A percentile compares a stretch with the other conserved stretches of the same genome.
phyloP scores from a whole-genome alignment of 1,140 invertebrate genomes.

The Rhopalosiphum maidis region DNA sequence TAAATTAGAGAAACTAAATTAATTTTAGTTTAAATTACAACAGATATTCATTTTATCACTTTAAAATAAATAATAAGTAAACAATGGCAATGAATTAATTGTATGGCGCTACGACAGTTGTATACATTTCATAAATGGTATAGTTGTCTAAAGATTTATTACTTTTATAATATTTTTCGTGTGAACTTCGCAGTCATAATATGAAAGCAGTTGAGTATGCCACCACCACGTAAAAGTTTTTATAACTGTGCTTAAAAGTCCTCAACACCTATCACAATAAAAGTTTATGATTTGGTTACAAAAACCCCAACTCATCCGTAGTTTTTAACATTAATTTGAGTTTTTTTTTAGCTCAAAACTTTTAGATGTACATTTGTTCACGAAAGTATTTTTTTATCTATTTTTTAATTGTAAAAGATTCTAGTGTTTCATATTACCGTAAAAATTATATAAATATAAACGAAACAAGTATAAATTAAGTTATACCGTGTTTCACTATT shows the following conservation, averaged over 20 bases:
- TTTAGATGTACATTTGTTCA: not conserved
- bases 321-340: not conserved
- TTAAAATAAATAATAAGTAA: conserved; percentile 13
- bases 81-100: not conserved
- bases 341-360: not conserved
- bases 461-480: not conserved
- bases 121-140: not conserved
- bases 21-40: not conserved
- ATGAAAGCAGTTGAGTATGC: not conserved
- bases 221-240: not conserved
- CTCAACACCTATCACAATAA: conserved; percentile 23
- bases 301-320: not conserved
- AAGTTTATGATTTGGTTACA: conserved; percentile 25
- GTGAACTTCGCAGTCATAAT: conserved; percentile 9
- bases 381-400: not conserved
- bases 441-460: not conserved
- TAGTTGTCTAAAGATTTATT: not conserved
- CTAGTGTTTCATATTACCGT: not conserved
- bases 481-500: not conserved
- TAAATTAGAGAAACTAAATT: not conserved
- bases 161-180: not conserved
- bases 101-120: not conserved
- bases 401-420: not conserved
- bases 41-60: not conserved
- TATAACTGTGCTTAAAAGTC: not conserved